Percentiles rank a stretch among this genome's conserved stretches.
Conservation (phyloP, 2,888 invertebrate species). For the Spatulosminthurus flaviceps region DNA sequence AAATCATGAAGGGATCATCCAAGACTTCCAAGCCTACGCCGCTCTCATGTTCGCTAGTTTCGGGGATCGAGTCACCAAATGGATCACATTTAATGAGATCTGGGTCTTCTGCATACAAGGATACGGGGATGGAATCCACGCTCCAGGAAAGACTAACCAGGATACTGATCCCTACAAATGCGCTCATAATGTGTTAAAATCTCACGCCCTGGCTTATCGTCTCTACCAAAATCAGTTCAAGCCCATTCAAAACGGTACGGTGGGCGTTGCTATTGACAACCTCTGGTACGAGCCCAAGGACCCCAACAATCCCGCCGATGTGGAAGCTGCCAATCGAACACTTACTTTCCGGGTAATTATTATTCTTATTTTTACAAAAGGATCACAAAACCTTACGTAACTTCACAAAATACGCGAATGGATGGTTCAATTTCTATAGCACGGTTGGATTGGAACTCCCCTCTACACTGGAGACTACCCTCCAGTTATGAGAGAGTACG, state of each 20-base stretch:
- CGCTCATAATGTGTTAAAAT: conserved; percentile 16
- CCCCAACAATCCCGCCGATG: conserved; percentile 50
- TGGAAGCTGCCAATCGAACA: conserved; percentile 60
- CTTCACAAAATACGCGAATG: too few relatives aligned
- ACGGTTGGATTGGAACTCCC: conserved; percentile 56
- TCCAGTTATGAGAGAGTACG: conserved; percentile 64
- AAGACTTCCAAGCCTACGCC: conserved; percentile 52
- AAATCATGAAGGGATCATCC: conserved; percentile 44
- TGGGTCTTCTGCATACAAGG: conserved; percentile 71
- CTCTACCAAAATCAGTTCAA: conserved; percentile 72
- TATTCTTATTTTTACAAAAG: too few relatives aligned
- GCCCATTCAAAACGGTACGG: conserved; percentile 56
- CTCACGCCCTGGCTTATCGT: conserved; percentile 64
- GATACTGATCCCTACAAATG: neutral
- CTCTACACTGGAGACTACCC: conserved; percentile 65
- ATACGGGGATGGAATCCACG: conserved; percentile 67
- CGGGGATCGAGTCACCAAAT: conserved; percentile 56
- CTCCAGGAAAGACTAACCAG: conserved; percentile 12
- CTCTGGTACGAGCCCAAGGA: conserved; percentile 59
- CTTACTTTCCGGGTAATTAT: conserved; percentile 55
- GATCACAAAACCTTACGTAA: too few relatives aligned
- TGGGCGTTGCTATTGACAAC: conserved; percentile 62
- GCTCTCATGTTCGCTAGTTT: conserved; percentile 43
- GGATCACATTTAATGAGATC: conserved; percentile 70
- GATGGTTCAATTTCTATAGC: conserved; percentile 39